Conservation (phyloP, 2,888 invertebrate genomes). For the Lepetodrilus schrolli region DNA sequence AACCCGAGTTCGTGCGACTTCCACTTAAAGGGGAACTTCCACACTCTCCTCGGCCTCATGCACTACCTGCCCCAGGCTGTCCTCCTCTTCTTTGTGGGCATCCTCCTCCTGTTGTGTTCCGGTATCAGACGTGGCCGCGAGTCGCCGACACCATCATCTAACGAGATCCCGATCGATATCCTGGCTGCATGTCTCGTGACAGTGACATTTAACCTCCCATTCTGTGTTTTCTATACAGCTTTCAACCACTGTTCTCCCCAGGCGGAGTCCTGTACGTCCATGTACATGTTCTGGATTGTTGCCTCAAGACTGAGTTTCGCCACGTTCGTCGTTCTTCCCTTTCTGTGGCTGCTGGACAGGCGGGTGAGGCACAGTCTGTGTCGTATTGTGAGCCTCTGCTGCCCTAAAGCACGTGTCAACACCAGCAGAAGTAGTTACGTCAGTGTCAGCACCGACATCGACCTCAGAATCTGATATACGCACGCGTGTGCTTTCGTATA, state of each 20-base stretch:
- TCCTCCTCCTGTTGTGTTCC: background rate
- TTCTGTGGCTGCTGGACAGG: background rate
- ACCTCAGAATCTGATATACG: background rate
- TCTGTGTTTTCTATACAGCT: conserved; percentile 1
- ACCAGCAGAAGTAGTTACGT: background rate
- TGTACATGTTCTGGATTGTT: conserved; percentile 7
- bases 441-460: conserved; percentile 3
- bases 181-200: background rate
- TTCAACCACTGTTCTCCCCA: background rate
- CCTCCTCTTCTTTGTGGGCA: background rate
- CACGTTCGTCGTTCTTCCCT: background rate
- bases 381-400: background rate
- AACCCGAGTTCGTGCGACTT: background rate
- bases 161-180: conserved; percentile 11
- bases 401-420: background rate
- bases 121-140: background rate
- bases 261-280: background rate
- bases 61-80: conserved; percentile 7
- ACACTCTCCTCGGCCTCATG: background rate
- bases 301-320: conserved; percentile 1
- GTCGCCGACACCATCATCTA: background rate
- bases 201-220: background rate
- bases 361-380: background rate
- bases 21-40: background rate
- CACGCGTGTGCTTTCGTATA: no score